A percentile compares a stretch with the other conserved stretches of the same genome.
These are phyloP conservation scores for Erinaceus europaeus DNA, from an alignment of 2,113 vertebrate genomes.

Conservation along the genomic window DNA sequence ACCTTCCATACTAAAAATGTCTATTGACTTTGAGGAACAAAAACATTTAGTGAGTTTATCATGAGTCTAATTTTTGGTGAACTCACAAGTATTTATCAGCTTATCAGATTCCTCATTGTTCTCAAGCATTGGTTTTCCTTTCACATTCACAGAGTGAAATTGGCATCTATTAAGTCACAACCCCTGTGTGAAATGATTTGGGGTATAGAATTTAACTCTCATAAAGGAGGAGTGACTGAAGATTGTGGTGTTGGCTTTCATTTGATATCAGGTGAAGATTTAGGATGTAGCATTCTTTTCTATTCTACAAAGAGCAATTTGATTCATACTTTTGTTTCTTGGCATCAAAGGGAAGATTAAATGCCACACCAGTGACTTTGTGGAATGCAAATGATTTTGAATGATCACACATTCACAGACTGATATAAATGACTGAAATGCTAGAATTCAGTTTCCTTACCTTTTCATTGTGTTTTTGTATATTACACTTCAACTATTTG, in stretches of 20 bases:
- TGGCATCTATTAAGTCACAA: slow-evolving; percentile 15
- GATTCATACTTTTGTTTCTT: neutral
- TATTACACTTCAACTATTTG: neutral
- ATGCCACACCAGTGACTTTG: neutral
- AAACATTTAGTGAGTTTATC: slow-evolving; percentile 36
- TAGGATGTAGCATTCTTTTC: neutral
- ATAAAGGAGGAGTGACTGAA: accelerated
- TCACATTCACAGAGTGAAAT: slow-evolving; percentile 44
- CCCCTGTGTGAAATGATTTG: neutral
- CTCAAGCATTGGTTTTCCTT: slow-evolving; percentile 43
- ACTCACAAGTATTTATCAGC: slow-evolving; percentile 55
- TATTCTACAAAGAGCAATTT: slow-evolving; percentile 21
- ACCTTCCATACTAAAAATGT: neutral
- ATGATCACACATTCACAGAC: neutral
- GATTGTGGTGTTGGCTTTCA: neutral
- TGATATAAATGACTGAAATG: neutral
- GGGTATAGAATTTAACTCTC: neutral
- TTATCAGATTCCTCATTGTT: slow-evolving; percentile 58
- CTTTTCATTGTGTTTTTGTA: neutral
- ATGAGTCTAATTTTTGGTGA: slow-evolving; percentile 57
- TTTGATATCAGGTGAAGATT: neutral
- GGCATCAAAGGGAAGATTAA: neutral
- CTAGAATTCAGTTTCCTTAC: neutral
- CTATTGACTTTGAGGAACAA: neutral
- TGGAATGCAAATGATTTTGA: slow-evolving; percentile 25